Evolutionary conservation across 2,888 invertebrate genomes (phyloP).

Genomic region (Cistogaster globosa): DNA sequence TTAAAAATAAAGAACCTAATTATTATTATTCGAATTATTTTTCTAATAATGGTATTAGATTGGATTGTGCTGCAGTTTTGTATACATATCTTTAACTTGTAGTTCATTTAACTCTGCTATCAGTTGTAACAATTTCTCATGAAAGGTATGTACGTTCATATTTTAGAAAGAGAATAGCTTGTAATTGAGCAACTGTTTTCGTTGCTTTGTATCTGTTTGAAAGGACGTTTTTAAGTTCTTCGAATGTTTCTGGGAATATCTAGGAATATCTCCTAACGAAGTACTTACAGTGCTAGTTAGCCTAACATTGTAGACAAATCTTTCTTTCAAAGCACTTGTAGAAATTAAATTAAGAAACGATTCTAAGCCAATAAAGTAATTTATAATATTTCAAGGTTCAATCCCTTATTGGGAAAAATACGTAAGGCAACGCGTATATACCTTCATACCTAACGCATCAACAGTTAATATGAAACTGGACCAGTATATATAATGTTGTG

Average conservation of each 20-base stretch:
- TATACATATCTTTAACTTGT: slow-evolving; percentile 9
- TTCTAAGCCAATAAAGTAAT: too few species aligned
- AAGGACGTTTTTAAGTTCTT: background rate
- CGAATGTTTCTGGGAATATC: background rate
- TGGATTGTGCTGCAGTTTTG: background rate
- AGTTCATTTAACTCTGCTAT: slow-evolving; percentile 14
- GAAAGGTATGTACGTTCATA: background rate
- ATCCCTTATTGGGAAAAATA: too few species aligned
- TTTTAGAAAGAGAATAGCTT: background rate
- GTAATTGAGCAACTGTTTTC: background rate
- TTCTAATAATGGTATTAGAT: too few species aligned
- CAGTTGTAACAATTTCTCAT: background rate
- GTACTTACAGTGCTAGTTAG: background rate
- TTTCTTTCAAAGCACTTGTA: too few species aligned
- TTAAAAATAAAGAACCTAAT: too few species aligned
- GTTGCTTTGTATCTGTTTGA: background rate
- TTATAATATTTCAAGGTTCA: too few species aligned
- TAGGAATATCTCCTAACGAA: background rate
- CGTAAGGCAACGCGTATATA: too few species aligned
- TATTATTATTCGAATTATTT: too few species aligned
- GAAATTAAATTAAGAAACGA: too few species aligned
- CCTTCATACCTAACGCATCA: too few species aligned
- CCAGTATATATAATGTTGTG: too few species aligned
- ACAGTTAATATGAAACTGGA: too few species aligned
- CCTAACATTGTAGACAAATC: background rate